Evolutionary conservation across 2,888 invertebrate species (phyloP).

Genomic region (Cistogaster globosa): DNA sequence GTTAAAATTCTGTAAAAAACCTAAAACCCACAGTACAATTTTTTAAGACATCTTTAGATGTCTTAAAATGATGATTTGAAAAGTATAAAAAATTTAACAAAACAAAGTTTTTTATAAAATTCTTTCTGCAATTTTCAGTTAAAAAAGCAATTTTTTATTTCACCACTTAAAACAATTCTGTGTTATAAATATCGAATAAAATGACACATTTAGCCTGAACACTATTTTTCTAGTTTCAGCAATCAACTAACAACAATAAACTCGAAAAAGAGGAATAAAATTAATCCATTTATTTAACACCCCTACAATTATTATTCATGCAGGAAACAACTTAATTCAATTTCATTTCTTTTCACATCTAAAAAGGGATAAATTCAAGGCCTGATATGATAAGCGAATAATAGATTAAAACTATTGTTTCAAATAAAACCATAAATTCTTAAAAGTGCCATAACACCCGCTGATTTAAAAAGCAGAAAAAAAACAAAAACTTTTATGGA

Average conservation of each 20-base stretch:
- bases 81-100: too few species aligned
- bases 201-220: too few species aligned
- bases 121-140: too few species aligned
- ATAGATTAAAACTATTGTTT: conserved; percentile 56
- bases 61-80: too few species aligned
- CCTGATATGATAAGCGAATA: conserved; percentile 33
- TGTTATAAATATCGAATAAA: too few species aligned
- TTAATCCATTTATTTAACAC: conserved; percentile 65
- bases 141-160: too few species aligned
- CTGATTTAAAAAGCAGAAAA: conserved; percentile 50
- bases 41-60: too few species aligned
- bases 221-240: too few species aligned
- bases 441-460: conserved; percentile 66
- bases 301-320: conserved; percentile 45
- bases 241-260: conserved; percentile 6
- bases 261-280: conserved; percentile 32
- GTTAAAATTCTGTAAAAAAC: too few species aligned
- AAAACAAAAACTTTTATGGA: conserved; percentile 43
- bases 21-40: too few species aligned
- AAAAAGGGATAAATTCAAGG: conserved; percentile 8
- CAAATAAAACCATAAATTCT: conserved; percentile 66
- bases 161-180: too few species aligned
- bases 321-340: conserved; percentile 53
- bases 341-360: conserved; percentile 7
- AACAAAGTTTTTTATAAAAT: too few species aligned